Evolutionary conservation across 2,797 vertebrate genomes (phyloP), one percentile per base, ranked within the genome.

Genomic region (Poeciliopsis gracilis): DNA sequence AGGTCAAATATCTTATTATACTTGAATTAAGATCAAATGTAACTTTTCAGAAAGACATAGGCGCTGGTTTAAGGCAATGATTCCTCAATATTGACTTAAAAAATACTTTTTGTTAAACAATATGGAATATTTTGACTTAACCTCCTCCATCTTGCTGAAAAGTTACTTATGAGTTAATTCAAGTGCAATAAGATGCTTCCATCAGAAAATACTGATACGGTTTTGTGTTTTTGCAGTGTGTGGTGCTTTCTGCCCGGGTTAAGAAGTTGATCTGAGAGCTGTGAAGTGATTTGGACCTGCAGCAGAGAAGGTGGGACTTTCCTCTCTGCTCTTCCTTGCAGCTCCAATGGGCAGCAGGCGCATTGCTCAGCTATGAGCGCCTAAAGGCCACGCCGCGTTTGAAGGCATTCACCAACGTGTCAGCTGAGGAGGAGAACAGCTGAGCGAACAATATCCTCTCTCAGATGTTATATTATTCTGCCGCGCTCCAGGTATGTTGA

Each of bases 401-500:
- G 82, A 77, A 86, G 82, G 75, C 20, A 57, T 74, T 51, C 33
- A 36, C 30, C 51, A 73, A 76, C 49, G 69, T 75, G 76, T 69
- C 75, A 80, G 18, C 55, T 77, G 87, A 33, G 84, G 81, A 85
- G 84, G 79, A 84, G 77, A 85, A 70, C 81, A 72, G 79, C 77
- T 76, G 80, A 87, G 82, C 76, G 28, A 20, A 38, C 76, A 70
- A 38, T 33, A 43, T 53, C 36, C 33, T 75, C 55, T 33, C 20
- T 81, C 9, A 18, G 15, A 67, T 59, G 20, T 36, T 63, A 18
- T 36, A 2, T 41, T 23, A 66, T 66, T 1, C 75, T 77, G 77
- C 77, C 16, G 77, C 47, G 67, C 84, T 83, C 51, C 90, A 93
- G 92, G 91, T 92, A 89, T 86, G 89, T 73, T 79, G 13, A 73